phyloP scores from a whole-genome alignment of 1,140 invertebrate species.

The Pollicipes pollicipes region DNA sequence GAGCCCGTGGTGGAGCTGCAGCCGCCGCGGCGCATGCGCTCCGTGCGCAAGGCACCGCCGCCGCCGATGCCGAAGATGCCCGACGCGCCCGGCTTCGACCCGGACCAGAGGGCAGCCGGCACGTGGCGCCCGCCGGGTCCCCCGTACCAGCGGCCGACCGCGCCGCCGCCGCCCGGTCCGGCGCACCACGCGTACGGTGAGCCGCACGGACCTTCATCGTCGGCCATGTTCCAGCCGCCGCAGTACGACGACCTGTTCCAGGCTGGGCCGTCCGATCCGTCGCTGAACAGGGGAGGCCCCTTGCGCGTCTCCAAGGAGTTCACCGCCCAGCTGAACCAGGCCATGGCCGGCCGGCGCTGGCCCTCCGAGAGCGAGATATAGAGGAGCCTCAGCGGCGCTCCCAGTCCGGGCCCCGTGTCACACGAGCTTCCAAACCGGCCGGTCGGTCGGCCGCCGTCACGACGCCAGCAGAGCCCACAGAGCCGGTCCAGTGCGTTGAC shows the following conservation, averaged over 20 bases:
- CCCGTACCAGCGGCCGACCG: no score
- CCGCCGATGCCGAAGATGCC: background rate
- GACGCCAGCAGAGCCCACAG: no score
- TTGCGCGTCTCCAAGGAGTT: background rate
- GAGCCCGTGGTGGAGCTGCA: background rate
- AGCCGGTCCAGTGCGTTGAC: no score
- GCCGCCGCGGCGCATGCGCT: background rate
- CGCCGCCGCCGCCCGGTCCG: no score
- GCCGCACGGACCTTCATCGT: no score
- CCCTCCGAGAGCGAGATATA: background rate
- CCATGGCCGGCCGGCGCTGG: background rate
- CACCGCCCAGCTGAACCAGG: background rate
- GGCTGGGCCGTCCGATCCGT: no score
- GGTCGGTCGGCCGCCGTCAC: no score
- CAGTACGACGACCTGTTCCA: background rate
- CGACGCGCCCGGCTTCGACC: background rate
- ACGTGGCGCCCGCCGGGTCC: no score
- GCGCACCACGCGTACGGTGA: background rate
- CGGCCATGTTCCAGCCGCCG: background rate
- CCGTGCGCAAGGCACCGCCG: background rate
- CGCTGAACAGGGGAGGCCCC: no score
- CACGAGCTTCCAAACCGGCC: no score
- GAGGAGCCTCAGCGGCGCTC: no score
- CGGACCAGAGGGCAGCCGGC: background rate
- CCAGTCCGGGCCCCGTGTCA: no score